Evolutionary conservation across 2,113 vertebrate genomes (phyloP).

Genomic region (Tapirus terrestris): DNA sequence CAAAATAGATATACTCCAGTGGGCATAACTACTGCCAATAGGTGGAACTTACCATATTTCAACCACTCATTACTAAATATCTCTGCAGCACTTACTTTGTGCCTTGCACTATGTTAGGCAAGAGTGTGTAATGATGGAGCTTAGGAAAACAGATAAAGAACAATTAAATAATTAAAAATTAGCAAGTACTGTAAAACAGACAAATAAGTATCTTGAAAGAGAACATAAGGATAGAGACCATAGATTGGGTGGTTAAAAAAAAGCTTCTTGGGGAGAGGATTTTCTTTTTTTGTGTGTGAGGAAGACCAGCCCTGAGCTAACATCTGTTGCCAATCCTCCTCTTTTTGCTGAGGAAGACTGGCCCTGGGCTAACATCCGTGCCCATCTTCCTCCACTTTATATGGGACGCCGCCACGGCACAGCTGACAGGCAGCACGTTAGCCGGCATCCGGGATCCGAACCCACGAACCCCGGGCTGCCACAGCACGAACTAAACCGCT

Average conservation of each 20-base stretch:
- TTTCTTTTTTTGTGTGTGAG: too few relatives aligned
- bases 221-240: background rate
- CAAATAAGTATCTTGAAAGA: background rate
- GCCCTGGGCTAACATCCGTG: too few relatives aligned
- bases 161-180: conserved; percentile 11
- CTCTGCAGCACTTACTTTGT: background rate
- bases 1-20: background rate
- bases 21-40: background rate
- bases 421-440: too few relatives aligned
- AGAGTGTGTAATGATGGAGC: background rate
- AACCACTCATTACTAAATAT: background rate
- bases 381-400: too few relatives aligned
- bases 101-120: background rate
- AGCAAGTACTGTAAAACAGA: background rate
- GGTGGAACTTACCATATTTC: background rate
- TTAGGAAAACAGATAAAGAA: background rate
- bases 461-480: too few relatives aligned
- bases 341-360: too few relatives aligned
- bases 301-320: too few relatives aligned
- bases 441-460: too few relatives aligned
- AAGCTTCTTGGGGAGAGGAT: background rate
- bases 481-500: too few relatives aligned
- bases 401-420: too few relatives aligned
- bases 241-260: background rate
- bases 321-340: too few relatives aligned